Evolutionary conservation across 2,113 vertebrate species (phyloP).

Genomic region (Cyprinodon variegatus): DNA sequence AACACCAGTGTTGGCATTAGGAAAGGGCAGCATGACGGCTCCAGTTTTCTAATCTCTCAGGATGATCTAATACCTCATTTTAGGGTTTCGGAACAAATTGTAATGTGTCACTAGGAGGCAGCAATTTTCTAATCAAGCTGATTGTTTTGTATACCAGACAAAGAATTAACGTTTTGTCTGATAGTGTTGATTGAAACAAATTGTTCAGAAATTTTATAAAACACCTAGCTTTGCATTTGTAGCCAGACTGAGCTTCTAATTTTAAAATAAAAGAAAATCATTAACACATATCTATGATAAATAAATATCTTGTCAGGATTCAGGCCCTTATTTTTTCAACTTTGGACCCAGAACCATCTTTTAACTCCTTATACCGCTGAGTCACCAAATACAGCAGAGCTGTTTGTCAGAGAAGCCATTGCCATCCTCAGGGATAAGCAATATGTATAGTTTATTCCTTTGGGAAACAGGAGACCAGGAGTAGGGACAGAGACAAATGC

Average conservation of each 20-base stretch:
- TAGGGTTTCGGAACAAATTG: constrained; percentile 24
- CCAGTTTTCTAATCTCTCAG: constrained; percentile 13
- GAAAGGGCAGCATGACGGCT: constrained; percentile 7
- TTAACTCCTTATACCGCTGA: constrained; percentile 65
- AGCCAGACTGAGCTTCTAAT: constrained; percentile 12
- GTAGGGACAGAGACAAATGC: constrained; percentile 20
- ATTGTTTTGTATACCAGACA: neutral
- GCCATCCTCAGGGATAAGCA: constrained; percentile 45
- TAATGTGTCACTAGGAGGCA: constrained; percentile 21
- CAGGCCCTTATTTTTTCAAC: constrained; percentile 33
- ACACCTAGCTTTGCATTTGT: constrained; percentile 7
- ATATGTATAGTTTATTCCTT: constrained; percentile 56
- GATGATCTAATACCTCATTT: constrained; percentile 17
- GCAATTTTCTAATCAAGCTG: constrained; percentile 5
- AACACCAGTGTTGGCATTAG: constrained; percentile 34
- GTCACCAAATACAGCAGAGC: constrained; percentile 57
- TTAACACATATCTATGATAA: constrained; percentile 6
- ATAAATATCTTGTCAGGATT: constrained; percentile 16
- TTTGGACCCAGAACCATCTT: constrained; percentile 51
- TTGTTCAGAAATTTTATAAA: neutral
- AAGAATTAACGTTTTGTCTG: neutral
- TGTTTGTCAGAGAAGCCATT: constrained; percentile 66
- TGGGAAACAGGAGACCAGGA: constrained; percentile 22
- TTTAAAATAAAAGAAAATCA: constrained; percentile 8
- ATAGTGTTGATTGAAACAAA: neutral